These are phyloP conservation scores for Campylomormyrus numenius DNA, from an alignment of 2,113 vertebrate genomes.

Conservation along the genomic window DNA sequence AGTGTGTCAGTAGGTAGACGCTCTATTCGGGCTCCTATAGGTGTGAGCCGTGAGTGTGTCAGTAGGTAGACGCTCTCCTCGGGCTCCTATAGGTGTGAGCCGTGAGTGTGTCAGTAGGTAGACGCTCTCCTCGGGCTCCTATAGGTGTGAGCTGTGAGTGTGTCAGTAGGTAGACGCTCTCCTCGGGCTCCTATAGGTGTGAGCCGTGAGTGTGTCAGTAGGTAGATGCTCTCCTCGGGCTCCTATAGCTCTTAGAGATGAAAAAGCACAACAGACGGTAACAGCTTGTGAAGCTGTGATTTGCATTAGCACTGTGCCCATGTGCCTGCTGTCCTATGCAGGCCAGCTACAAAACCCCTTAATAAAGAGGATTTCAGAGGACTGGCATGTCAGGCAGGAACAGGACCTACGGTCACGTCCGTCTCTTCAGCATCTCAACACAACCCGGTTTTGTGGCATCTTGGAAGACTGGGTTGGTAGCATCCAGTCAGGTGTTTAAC, in stretches of 20 bases:
- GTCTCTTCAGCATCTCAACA: neutral
- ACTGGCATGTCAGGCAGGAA: constrained; percentile 46
- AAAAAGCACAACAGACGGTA: neutral
- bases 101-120: neutral
- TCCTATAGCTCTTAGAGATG: neutral
- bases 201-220: neutral
- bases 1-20: neutral
- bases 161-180: neutral
- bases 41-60: too few relatives aligned
- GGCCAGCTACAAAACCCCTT: too few relatives aligned
- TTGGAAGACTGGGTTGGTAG: neutral
- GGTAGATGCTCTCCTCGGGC: too few relatives aligned
- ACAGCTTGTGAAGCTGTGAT: neutral
- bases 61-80: too few relatives aligned
- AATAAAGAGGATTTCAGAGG: constrained; percentile 17
- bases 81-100: neutral
- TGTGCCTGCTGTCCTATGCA: neutral
- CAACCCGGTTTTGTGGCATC: neutral
- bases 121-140: too few relatives aligned
- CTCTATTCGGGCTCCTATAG: too few relatives aligned
- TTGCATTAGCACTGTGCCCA: neutral
- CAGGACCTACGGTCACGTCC: neutral
- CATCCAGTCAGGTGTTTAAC: neutral
- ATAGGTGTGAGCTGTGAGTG: neutral
- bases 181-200: neutral